phyloP scores from a whole-genome alignment of 2,797 vertebrate species.

The Siniperca undulata region DNA sequence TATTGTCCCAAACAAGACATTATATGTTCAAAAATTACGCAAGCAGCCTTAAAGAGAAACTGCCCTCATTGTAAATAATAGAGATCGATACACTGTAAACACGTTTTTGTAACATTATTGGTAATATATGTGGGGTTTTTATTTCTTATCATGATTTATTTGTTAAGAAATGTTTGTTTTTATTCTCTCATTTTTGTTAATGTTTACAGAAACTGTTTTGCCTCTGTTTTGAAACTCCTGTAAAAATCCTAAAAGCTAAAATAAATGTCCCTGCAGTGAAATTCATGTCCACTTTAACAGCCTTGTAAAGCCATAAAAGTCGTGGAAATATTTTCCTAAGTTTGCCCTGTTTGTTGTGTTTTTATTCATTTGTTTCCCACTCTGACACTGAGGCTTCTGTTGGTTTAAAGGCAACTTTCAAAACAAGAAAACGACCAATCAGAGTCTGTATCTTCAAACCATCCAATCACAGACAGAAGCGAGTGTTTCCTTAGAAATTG shows the following conservation, averaged over 20 bases:
- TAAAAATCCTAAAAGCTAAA: constrained; percentile 8
- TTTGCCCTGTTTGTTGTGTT: neutral
- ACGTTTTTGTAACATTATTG: neutral
- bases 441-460: constrained; percentile 33
- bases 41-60: constrained; percentile 3
- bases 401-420: neutral
- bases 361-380: neutral
- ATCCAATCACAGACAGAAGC: constrained; percentile 42
- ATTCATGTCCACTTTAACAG: constrained; percentile 2
- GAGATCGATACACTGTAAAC: constrained; percentile 40
- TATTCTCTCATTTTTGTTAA: neutral
- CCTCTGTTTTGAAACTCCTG: constrained; percentile 3
- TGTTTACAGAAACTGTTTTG: constrained; percentile 62
- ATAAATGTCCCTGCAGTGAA: constrained; percentile 30
- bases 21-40: constrained; percentile 8
- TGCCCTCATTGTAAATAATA: constrained; percentile 62
- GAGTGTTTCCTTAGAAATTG: neutral
- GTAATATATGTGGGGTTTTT: constrained; percentile 41
- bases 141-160: constrained; percentile 37
- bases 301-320: constrained; percentile 36
- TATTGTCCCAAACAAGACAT: constrained; percentile 5
- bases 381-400: neutral
- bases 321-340: constrained; percentile 53
- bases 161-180: constrained; percentile 40
- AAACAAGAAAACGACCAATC: constrained; percentile 21